Percentiles rank a stretch among this genome's conserved stretches.
These are phyloP conservation scores for Epinotia demarniana DNA, from an alignment of 2,888 invertebrate genomes.

Conservation along the genomic window DNA sequence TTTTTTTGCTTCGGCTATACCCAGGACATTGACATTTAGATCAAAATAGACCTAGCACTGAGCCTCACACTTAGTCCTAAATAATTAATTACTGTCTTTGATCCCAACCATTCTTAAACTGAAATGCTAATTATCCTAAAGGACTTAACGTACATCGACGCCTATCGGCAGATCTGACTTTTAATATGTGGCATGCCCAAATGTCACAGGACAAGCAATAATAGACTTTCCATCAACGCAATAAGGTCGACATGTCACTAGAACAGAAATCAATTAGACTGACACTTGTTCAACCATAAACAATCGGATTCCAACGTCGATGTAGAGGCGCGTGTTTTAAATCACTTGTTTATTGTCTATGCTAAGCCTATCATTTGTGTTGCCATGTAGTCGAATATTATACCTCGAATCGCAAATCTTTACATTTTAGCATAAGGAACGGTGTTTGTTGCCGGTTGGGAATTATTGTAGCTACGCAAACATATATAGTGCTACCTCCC, in stretches of 20 bases:
- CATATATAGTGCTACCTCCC: too few relatives aligned
- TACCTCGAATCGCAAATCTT: too few relatives aligned
- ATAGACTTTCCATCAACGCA: constrained; percentile 2
- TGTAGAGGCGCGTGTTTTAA: constrained; percentile 34
- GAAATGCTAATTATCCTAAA: constrained; percentile 3
- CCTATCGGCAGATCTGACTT: not conserved
- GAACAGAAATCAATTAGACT: constrained; percentile 44
- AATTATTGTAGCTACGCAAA: too few relatives aligned
- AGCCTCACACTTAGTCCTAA: not conserved
- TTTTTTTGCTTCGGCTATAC: not conserved
- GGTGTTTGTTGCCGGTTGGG: too few relatives aligned
- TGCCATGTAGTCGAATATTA: constrained; percentile 6
- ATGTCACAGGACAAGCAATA: constrained; percentile 1
- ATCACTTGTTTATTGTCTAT: constrained; percentile 46
- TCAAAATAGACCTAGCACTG: constrained; percentile 17
- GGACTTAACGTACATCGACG: not conserved
- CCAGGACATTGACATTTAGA: not conserved
- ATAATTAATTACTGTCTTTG: constrained; percentile 13
- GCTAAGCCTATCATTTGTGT: constrained; percentile 29
- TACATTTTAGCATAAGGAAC: too few relatives aligned
- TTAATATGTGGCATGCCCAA: not conserved
- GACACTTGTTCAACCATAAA: constrained; percentile 46
- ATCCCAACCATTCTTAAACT: not conserved
- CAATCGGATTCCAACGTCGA: constrained; percentile 39
- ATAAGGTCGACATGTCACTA: constrained; percentile 4